phyloP scores from a whole-genome alignment of 2,888 invertebrate species.

The Amitus sp. region DNA sequence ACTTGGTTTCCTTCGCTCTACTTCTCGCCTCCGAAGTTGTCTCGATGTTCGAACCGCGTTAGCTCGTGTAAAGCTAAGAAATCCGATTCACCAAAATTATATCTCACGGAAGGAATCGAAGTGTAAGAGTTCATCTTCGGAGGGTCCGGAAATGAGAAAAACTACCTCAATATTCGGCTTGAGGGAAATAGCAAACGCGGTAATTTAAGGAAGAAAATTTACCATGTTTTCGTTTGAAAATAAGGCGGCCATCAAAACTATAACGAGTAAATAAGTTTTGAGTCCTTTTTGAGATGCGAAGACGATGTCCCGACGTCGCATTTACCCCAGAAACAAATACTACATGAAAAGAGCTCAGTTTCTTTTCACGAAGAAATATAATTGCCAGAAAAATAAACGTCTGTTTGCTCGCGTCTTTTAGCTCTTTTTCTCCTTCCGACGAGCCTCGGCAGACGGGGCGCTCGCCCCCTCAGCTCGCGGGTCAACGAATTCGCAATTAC shows the following conservation, averaged over 20 bases:
- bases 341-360: constrained; percentile 54
- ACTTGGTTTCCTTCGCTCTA: not conserved
- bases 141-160: too few relatives aligned
- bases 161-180: too few relatives aligned
- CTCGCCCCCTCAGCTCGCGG: constrained; percentile 50
- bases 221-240: not conserved
- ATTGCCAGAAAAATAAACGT: constrained; percentile 64
- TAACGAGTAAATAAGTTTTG: constrained; percentile 5
- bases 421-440: constrained; percentile 13
- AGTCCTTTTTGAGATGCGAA: constrained; percentile 1
- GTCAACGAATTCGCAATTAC: constrained; percentile 63
- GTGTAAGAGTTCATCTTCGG: not conserved
- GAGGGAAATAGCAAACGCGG: too few relatives aligned
- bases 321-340: constrained; percentile 58
- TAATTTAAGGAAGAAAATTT: not conserved
- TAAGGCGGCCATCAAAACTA: not conserved
- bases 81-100: not conserved
- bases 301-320: constrained; percentile 47
- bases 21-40: not conserved
- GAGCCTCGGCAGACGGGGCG: constrained; percentile 18
- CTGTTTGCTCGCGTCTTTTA: constrained; percentile 54
- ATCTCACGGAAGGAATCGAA: not conserved
- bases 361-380: constrained; percentile 62
- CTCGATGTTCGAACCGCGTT: not conserved
- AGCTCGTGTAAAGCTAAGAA: not conserved